Percentiles rank a stretch among this genome's conserved stretches.
These are phyloP conservation scores for Pantherophis alleghaniensis DNA, from an alignment of 2,797 vertebrate genomes.

Conservation along the genomic window DNA sequence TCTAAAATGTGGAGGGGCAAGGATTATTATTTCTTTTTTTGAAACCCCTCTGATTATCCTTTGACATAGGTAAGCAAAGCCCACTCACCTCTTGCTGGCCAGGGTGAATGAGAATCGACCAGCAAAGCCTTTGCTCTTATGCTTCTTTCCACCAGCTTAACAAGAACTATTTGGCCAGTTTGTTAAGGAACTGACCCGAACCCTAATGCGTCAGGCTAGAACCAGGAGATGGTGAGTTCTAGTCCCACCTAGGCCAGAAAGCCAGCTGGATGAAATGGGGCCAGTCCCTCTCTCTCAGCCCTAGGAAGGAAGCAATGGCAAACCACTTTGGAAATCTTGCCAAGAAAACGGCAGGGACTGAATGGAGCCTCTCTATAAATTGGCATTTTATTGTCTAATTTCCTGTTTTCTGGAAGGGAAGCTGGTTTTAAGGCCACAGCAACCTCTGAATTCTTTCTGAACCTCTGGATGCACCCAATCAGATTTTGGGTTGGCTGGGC, in stretches of 20 bases:
- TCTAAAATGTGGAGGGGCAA: background rate
- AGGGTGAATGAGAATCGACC: background rate
- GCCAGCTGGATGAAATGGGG: background rate
- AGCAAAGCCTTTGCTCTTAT: background rate
- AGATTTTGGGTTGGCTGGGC: background rate
- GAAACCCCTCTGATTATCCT: background rate
- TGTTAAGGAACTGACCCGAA: background rate
- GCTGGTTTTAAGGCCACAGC: background rate
- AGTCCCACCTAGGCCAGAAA: background rate
- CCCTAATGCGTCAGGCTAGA: background rate
- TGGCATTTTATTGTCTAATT: background rate
- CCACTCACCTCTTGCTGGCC: background rate
- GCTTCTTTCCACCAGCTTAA: background rate
- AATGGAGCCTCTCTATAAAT: background rate
- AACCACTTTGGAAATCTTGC: background rate
- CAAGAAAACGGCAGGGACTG: background rate
- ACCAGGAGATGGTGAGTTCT: background rate
- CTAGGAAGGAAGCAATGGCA: background rate
- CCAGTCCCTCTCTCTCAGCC: background rate
- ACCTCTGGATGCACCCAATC: background rate
- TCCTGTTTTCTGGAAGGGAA: background rate
- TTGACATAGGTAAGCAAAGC: background rate
- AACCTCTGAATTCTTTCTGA: background rate
- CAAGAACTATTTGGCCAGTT: background rate
- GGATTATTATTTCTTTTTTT: background rate